These are phyloP conservation scores for Poeciliopsis prolifica DNA, from an alignment of 2,113 vertebrate species.

Conservation along the genomic window DNA sequence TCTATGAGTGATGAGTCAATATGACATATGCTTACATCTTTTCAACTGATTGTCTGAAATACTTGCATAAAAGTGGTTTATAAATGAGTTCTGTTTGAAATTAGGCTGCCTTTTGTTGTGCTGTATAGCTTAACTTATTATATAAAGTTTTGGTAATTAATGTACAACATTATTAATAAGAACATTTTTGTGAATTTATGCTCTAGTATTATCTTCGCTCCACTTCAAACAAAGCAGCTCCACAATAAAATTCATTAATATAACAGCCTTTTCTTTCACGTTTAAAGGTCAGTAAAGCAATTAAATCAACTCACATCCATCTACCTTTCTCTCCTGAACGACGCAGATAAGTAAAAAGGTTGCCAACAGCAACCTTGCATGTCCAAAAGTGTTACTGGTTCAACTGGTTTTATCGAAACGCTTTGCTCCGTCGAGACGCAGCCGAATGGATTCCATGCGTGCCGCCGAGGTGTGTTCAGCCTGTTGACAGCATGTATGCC, in stretches of 20 bases:
- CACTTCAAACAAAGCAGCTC: constrained; percentile 10
- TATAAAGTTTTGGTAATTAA: not conserved
- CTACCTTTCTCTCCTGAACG: constrained; percentile 3
- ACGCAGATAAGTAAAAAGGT: constrained; percentile 32
- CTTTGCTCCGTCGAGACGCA: not conserved
- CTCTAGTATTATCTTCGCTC: constrained; percentile 1
- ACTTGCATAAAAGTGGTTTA: too few species aligned
- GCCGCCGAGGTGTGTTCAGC: constrained; percentile 41
- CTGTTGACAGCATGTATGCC: constrained; percentile 32
- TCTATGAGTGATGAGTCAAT: too few species aligned
- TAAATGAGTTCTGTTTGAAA: too few species aligned
- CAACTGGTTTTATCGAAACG: constrained; percentile 48
- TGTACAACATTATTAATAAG: not conserved
- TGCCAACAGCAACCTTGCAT: not conserved
- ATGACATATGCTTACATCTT: too few species aligned
- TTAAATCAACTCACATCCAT: constrained; percentile 46
- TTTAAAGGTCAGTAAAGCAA: constrained; percentile 59
- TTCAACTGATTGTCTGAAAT: too few species aligned
- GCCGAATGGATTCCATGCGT: constrained; percentile 44
- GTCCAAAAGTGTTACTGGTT: constrained; percentile 46
- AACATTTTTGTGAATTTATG: constrained; percentile 14
- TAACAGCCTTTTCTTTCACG: constrained; percentile 15
- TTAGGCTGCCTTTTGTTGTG: too few species aligned
- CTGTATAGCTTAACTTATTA: not conserved
- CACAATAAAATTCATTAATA: constrained; percentile 44